phyloP scores from a whole-genome alignment of 2,888 invertebrate genomes.

The Tridacna crocea region DNA sequence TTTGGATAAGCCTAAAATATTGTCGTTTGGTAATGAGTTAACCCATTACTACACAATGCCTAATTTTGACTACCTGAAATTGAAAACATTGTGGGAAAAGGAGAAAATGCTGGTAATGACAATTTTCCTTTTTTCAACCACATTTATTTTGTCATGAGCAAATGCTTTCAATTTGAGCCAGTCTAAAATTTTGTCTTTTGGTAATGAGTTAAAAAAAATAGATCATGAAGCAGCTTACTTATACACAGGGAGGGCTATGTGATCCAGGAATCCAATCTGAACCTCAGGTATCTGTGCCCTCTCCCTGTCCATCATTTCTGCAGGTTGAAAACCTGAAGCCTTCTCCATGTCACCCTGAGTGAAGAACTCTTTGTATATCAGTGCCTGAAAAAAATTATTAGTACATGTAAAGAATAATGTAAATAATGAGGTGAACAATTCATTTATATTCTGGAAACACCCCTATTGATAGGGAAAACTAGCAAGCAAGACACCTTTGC shows the following conservation, averaged over 20 bases:
- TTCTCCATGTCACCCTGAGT: slow-evolving; percentile 94
- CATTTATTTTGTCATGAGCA: no score
- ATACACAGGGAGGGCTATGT: slow-evolving; percentile 87
- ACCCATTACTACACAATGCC: no score
- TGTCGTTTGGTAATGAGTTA: no score
- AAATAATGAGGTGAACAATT: no score
- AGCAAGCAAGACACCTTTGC: no score
- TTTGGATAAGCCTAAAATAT: no score
- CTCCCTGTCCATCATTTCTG: slow-evolving; percentile 92
- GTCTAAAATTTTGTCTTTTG: no score
- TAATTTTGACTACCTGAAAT: no score
- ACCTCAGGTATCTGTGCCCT: slow-evolving; percentile 92
- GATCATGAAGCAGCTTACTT: slow-evolving; percentile 80
- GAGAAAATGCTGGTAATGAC: slow-evolving; percentile 1
- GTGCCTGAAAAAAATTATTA: slow-evolving; percentile 86
- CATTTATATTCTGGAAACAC: no score
- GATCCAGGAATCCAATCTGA: slow-evolving; percentile 90
- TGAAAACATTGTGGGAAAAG: slow-evolving; percentile 14
- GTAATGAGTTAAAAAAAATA: not conserved
- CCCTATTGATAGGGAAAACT: no score
- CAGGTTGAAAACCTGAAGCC: slow-evolving; percentile 90
- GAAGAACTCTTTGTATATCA: slow-evolving; percentile 93
- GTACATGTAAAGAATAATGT: not conserved
- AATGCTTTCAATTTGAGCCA: no score
- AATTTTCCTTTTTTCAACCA: not conserved